These are phyloP conservation scores for Aegypius monachus DNA, from an alignment of 2,113 vertebrate species.

Conservation along the genomic window DNA sequence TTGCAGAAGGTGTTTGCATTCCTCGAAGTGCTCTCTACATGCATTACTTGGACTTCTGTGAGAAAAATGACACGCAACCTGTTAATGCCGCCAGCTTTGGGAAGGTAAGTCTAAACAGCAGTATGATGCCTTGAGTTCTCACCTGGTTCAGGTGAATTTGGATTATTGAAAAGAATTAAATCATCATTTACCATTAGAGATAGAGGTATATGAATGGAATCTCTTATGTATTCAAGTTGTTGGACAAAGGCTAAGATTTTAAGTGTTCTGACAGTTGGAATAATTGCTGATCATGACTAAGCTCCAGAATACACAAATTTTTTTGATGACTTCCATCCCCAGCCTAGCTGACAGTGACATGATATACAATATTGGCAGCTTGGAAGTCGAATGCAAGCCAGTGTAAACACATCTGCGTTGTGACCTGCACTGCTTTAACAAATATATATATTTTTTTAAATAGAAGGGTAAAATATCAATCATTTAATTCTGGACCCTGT, in stretches of 20 bases:
- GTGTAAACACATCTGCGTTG: not conserved
- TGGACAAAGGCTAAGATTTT: not conserved
- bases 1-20: conserved; percentile 97
- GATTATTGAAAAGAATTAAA: not conserved
- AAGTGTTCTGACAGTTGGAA: not conserved
- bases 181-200: not conserved
- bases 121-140: not conserved
- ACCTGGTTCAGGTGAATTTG: not conserved
- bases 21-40: conserved; percentile 98
- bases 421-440: not conserved
- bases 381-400: not conserved
- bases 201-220: not conserved
- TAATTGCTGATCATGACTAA: not conserved
- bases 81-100: conserved; percentile 99
- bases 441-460: not conserved
- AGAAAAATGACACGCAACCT: conserved; percentile 96
- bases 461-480: not conserved
- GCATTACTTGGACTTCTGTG: conserved; percentile 99
- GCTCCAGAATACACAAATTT: not conserved
- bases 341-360: not conserved
- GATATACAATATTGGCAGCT: not conserved
- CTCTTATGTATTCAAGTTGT: not conserved
- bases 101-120: conserved; percentile 82
- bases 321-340: not conserved
- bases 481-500: not conserved